Conservation (phyloP, 2,888 invertebrate species). For the Catocala nupta region DNA sequence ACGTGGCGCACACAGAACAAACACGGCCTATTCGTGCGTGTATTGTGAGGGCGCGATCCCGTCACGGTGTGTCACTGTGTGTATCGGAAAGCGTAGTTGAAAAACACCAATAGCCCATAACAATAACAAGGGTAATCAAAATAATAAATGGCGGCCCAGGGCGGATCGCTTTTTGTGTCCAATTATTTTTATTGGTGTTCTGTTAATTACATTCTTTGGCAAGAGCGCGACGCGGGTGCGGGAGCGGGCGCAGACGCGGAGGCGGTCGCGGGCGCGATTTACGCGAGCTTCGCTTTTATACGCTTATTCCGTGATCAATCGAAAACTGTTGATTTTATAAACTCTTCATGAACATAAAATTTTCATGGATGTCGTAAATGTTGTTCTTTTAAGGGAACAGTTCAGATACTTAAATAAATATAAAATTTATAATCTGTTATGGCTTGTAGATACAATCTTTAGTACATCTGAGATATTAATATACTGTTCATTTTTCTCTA, state of each 20-base stretch:
- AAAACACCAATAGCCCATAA: conserved; percentile 64
- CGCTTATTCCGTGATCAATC: conserved; percentile 35
- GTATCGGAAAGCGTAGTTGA: conserved; percentile 52
- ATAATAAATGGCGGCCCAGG: conserved; percentile 78
- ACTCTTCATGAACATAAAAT: conserved; percentile 41
- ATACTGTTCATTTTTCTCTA: too few species aligned
- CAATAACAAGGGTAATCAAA: conserved; percentile 82
- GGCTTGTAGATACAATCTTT: background rate
- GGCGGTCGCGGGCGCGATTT: conserved; percentile 61
- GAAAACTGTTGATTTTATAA: conserved; percentile 48
- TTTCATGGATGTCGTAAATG: conserved; percentile 39
- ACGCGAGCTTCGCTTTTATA: conserved; percentile 36
- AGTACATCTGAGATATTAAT: too few species aligned
- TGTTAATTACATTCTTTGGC: conserved; percentile 82
- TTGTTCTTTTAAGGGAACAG: background rate
- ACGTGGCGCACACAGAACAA: conserved; percentile 46
- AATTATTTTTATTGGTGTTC: conserved; percentile 85
- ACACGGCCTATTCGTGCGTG: conserved; percentile 16
- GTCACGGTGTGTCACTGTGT: conserved; percentile 45
- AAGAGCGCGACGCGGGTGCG: conserved; percentile 64
- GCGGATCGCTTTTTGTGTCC: conserved; percentile 79
- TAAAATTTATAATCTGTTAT: background rate
- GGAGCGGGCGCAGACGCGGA: conserved; percentile 52
- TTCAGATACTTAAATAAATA: conserved; percentile 15
- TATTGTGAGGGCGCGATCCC: conserved; percentile 18